Conservation (phyloP, 2,888 invertebrate genomes). For the Nomada fabriciana region DNA sequence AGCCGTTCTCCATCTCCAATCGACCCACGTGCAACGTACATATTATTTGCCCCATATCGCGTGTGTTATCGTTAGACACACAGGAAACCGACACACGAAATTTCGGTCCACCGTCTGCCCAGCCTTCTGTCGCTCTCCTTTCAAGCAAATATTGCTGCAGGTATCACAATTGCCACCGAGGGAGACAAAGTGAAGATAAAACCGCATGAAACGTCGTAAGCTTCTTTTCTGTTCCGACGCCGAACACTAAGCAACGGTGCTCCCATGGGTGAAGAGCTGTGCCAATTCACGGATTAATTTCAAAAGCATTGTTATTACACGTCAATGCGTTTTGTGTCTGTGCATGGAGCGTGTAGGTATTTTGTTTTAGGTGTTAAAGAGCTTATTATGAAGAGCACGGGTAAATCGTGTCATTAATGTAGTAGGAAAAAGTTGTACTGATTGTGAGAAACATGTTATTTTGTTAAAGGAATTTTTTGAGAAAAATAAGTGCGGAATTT, state of each 20-base stretch:
- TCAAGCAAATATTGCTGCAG: conserved; percentile 30
- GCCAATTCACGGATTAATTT: conserved; percentile 54
- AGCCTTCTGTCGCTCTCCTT: background rate
- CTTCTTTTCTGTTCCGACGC: conserved; percentile 44
- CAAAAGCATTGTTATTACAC: conserved; percentile 28
- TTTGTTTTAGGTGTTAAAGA: too few relatives aligned
- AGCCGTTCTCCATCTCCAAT: conserved; percentile 15
- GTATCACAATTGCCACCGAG: conserved; percentile 1
- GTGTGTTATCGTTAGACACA: conserved; percentile 38
- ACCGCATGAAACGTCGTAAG: conserved; percentile 48
- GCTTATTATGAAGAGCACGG: background rate
- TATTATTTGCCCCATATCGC: conserved; percentile 26
- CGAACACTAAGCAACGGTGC: background rate
- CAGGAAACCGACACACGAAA: conserved; percentile 28
- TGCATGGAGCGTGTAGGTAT: too few relatives aligned
- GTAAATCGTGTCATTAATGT: too few relatives aligned
- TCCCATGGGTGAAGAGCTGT: conserved; percentile 27
- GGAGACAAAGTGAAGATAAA: conserved; percentile 45
- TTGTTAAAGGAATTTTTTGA: too few relatives aligned
- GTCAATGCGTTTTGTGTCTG: conserved; percentile 2
- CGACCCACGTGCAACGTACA: conserved; percentile 8
- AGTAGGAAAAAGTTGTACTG: too few relatives aligned
- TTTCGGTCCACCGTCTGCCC: conserved; percentile 31
- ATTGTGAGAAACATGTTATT: too few relatives aligned
- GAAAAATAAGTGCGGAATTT: too few relatives aligned